Conservation (phyloP, 2,797 vertebrate species). For the Carcharodon carcharias region DNA sequence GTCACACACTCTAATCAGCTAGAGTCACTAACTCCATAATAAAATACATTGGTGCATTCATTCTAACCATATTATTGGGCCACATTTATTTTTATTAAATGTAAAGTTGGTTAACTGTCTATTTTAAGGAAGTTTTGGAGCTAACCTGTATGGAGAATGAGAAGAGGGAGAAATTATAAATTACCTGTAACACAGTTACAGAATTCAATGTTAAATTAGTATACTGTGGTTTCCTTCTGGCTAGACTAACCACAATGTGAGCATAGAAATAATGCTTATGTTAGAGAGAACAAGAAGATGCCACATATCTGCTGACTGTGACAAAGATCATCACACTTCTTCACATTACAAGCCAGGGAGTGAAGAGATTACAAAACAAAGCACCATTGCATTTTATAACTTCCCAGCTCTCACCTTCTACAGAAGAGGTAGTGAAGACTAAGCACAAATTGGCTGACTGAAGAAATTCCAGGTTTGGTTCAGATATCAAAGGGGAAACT, state of each 20-base stretch:
- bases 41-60: background rate
- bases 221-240: background rate
- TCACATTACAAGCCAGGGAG: background rate
- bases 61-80: background rate
- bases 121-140: background rate
- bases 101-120: background rate
- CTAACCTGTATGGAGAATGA: background rate
- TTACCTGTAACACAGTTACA: background rate
- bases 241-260: background rate
- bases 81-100: background rate
- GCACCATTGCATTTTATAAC: background rate
- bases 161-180: background rate
- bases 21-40: background rate
- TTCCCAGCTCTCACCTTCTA: background rate
- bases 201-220: background rate
- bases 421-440: background rate
- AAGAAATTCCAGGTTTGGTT: background rate
- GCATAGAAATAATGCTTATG: too few relatives aligned
- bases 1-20: background rate
- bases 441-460: background rate
- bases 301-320: too few relatives aligned
- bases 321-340: background rate
- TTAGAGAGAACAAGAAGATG: background rate
- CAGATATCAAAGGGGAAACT: background rate
- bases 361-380: background rate